These are phyloP conservation scores for Pollenia amentaria DNA, from an alignment of 2,888 invertebrate species.

Conservation along the genomic window DNA sequence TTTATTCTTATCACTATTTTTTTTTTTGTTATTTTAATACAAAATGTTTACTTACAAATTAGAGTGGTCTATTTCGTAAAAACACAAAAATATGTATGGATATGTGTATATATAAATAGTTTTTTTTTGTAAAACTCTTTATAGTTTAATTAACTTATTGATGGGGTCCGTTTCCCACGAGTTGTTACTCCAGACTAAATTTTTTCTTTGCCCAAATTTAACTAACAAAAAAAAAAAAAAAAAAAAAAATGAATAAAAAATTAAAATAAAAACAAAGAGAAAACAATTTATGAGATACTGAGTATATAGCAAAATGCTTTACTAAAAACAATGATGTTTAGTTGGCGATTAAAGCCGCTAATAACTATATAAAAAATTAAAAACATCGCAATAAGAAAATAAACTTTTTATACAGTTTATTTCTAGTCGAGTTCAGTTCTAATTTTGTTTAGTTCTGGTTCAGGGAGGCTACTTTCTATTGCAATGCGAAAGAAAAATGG, in stretches of 20 bases:
- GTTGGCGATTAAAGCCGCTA: conserved; percentile 11
- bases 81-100: background rate
- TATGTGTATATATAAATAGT: background rate
- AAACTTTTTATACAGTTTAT: no score
- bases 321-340: conserved; percentile 5
- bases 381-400: no score
- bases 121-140: background rate
- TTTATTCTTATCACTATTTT: conserved; percentile 46
- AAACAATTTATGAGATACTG: conserved; percentile 1
- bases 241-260: conserved; percentile 9
- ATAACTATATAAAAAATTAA: no score
- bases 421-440: no score
- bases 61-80: conserved; percentile 15
- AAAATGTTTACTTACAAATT: conserved; percentile 62
- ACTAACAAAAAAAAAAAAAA: conserved; percentile 21
- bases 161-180: conserved; percentile 59
- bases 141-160: conserved; percentile 26
- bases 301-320: background rate
- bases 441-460: no score
- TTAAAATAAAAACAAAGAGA: background rate
- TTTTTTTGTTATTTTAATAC: conserved; percentile 3
- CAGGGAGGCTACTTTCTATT: no score
- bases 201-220: conserved; percentile 43
- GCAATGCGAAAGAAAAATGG: no score
- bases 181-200: conserved; percentile 66